A percentile compares a stretch with the other conserved stretches of the same genome.
Evolutionary conservation across 2,113 vertebrate species (phyloP).

Genomic region (Australoheros scitulus): DNA sequence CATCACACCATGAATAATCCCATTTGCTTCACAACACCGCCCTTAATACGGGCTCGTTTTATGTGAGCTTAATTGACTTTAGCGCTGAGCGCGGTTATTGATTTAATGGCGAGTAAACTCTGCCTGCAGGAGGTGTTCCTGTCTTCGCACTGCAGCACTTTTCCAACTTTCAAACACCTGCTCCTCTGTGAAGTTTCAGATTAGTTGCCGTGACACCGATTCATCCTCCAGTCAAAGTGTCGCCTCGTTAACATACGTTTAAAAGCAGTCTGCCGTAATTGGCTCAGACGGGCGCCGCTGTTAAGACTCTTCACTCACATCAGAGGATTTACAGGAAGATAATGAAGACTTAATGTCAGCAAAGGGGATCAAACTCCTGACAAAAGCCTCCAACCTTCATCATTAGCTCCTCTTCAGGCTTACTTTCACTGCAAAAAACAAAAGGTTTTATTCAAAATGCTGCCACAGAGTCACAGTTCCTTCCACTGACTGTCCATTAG

Average conservation of each 20-base stretch:
- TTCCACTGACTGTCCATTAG: neutral
- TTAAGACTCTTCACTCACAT: neutral
- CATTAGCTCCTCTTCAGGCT: neutral
- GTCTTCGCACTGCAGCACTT: neutral
- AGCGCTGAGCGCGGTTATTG: neutral
- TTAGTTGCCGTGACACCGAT: neutral
- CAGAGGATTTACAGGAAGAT: neutral
- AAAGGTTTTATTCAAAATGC: neutral
- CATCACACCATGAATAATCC: conserved; percentile 24
- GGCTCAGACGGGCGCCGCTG: neutral
- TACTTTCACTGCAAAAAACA: neutral
- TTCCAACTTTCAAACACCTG: neutral
- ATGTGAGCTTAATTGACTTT: conserved; percentile 30
- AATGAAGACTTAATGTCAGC: conserved; percentile 20
- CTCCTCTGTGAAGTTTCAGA: neutral
- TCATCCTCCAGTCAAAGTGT: neutral
- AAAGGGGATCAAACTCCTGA: conserved; percentile 2
- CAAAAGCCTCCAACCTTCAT: conserved; percentile 4
- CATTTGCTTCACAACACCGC: neutral
- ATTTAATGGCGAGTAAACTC: conserved; percentile 3
- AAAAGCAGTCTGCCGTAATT: neutral
- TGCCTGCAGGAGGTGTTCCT: conserved; percentile 1
- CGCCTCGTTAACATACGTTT: conserved; percentile 6
- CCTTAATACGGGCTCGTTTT: neutral
- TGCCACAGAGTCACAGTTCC: rapidly evolving